These are phyloP conservation scores for Spheniscus humboldti DNA, from an alignment of 2,797 vertebrate genomes.

Conservation along the genomic window DNA sequence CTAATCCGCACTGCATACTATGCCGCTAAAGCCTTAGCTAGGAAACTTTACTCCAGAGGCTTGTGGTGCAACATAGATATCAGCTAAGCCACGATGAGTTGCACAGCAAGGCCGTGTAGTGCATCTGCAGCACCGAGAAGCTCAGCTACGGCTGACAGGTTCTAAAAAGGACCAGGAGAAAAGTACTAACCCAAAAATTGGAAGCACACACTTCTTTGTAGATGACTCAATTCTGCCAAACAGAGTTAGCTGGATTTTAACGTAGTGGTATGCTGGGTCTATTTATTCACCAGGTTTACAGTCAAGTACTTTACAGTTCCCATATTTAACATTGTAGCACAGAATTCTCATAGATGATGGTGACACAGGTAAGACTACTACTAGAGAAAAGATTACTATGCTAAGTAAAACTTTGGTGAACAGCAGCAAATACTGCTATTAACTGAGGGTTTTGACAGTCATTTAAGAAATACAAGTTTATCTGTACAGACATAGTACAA, in stretches of 20 bases:
- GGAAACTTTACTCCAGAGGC: neutral
- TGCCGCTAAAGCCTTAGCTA: neutral
- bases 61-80: accelerated
- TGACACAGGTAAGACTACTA: neutral
- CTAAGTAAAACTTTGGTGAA: neutral
- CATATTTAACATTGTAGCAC: neutral
- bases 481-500: neutral
- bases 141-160: accelerated
- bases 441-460: neutral
- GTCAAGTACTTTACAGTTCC: neutral
- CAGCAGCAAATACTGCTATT: neutral
- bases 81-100: neutral
- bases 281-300: neutral
- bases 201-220: neutral
- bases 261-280: neutral
- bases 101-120: neutral
- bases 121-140: neutral
- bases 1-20: neutral
- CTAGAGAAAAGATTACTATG: neutral
- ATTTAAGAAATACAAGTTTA: neutral
- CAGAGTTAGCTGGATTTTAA: neutral
- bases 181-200: neutral
- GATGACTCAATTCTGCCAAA: neutral
- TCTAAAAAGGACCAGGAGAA: neutral
- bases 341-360: neutral